Evolutionary conservation across 2,888 invertebrate genomes (phyloP), one percentile per base, ranked within the genome.

Genomic region (Slavum lentiscoides): DNA sequence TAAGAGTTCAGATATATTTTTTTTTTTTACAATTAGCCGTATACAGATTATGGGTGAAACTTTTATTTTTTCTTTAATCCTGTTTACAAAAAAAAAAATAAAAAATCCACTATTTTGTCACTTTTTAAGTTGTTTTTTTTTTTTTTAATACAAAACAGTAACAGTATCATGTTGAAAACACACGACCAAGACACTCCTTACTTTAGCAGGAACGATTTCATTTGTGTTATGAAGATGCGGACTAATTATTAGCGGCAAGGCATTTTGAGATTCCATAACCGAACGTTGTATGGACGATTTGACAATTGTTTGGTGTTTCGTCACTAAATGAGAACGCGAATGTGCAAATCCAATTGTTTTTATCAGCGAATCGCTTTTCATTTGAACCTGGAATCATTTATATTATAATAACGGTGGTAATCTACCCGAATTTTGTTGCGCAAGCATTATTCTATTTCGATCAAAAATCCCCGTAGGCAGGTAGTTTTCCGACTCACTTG

Each of bases 191-290:
- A 59, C 7, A 39, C 66, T 19, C 59, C 75, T 43, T 72, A 80
- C 80, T 70, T 80, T 80, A 64, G 80, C 69, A 72, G 80, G 64
- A 70, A 80, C 64, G 23, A 19, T 58, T 7, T 80, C 77, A 72
- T 70, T 64, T n/a, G 55, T 15, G 0, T 55, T 64, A 62, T 69
- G 77, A 1, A 72, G 23, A 30, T 23, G 43, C 23, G 75, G 75
- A 59, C 67, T 68, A 15, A 76, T 76, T 49, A 76, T 76, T n/a
- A 76, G 77, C 19, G 77, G 77, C 37, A 61, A 62, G 37, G 62
- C 62, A 62, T 62, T 77, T 19, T 77, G 77, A 69, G 77, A 77
- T 77, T 77, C 77, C 53, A 77, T 77, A 19, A 77, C 70, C 11
- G 77, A 55, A 19, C 69, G 61, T 21, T 77, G 49, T 19, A 70